Evolutionary conservation across 2,888 invertebrate genomes (phyloP), one percentile per base, ranked within the genome.

Genomic region (Biston stratarius): DNA sequence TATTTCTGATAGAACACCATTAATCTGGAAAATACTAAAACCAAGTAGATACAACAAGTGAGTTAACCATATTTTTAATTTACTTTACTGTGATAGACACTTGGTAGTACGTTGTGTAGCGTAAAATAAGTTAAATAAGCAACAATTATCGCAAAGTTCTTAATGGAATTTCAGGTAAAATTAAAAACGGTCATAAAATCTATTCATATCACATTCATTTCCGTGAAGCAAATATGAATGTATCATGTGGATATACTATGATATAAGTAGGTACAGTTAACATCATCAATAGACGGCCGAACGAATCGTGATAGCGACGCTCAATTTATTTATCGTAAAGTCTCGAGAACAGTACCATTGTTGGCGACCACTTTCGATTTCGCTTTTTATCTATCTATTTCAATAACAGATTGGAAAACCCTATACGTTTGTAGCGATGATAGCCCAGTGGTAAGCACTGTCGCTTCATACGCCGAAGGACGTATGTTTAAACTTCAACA

Each of bases 301-400:
- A 57, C 33, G 34, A 57, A 55, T 42, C 24, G 55, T 42, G 42
- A 33, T 44, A 53, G 53, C 55, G 55, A n/a, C 49, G 40, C 5
- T 59, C 40, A 33, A 49, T 59, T 42, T 42, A 49, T 49, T 11
- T 24, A 45, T 57, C 48, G 47, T 48, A 48, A 48, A 59, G 40
- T 42, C 24, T 59, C 38, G 59, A 59, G 59, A 59, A 49, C 49
- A 59, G 12, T 57, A 45, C 6, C 36, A 15, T 36, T 42, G 49
- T 49, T 40, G 24, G n/a, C 14, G 7, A 59, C 40, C 12, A 51
- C 49, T 49, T 59, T 49, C 59, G 48, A 59, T 59, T 42, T 14
- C 48, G 47, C 38, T 59, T 40, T 33, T 47, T 42, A 12, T n/a
- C 40, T 24, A 5, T 11, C 33, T 33, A 48, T 48, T 48, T 11